phyloP scores from a whole-genome alignment of 1,140 invertebrate species.

The Drosophila suzukii region DNA sequence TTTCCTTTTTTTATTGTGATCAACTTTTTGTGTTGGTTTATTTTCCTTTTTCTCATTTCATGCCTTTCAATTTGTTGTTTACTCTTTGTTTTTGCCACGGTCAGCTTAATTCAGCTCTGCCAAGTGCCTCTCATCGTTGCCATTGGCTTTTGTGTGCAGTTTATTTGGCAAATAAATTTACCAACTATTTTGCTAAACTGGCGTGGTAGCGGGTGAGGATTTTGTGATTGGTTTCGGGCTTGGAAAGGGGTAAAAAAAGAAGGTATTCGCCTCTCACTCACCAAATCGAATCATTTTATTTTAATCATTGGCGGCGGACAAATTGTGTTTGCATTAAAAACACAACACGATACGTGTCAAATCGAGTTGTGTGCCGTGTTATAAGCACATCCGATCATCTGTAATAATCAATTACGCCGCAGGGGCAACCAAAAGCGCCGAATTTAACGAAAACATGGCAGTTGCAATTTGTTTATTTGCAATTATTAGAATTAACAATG shows the following conservation, averaged over 20 bases:
- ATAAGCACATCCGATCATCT: conserved; percentile 41
- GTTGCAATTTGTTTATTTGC: conserved; percentile 42
- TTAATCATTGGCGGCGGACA: conserved; percentile 34
- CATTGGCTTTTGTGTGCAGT: conserved; percentile 56
- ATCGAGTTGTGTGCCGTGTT: conserved; percentile 14
- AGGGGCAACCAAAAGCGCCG: not conserved
- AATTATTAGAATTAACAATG: conserved; percentile 56
- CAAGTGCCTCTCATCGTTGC: conserved; percentile 52
- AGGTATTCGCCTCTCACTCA: not conserved
- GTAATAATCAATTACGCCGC: conserved; percentile 47
- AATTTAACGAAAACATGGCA: conserved; percentile 40
- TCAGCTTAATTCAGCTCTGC: conserved; percentile 50
- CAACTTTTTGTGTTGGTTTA: conserved; percentile 34
- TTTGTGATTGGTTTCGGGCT: conserved; percentile 9
- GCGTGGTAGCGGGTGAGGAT: not conserved
- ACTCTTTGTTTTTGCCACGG: conserved; percentile 49
- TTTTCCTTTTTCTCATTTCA: conserved; percentile 53
- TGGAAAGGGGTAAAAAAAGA: conserved; percentile 8
- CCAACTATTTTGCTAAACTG: conserved; percentile 53
- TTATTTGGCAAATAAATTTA: conserved; percentile 60
- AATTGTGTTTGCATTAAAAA: conserved; percentile 38
- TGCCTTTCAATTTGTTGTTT: conserved; percentile 73
- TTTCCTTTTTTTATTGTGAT: conserved; percentile 21
- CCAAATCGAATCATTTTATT: conserved; percentile 27
- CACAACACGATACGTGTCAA: conserved; percentile 32